Conservation (phyloP, 2,888 invertebrate species). For the Stegana nigrithorax region DNA sequence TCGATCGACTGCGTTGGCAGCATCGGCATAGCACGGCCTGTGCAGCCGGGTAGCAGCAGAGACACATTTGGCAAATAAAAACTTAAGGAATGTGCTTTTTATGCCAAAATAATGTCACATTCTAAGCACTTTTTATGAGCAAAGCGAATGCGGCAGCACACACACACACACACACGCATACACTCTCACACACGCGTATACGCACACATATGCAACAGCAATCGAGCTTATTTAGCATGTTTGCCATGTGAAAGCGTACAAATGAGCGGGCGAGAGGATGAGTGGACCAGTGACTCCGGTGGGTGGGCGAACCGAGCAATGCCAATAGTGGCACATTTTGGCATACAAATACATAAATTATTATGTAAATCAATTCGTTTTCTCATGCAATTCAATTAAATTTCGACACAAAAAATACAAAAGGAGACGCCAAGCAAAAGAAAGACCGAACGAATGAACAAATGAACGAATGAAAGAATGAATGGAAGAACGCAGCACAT, state of each 20-base stretch:
- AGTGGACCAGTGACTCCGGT: no score
- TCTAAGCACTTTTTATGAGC: conserved; percentile 20
- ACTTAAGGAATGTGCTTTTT: conserved; percentile 21
- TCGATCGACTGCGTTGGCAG: not conserved
- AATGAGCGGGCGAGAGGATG: no score
- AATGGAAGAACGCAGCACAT: not conserved
- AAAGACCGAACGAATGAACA: conserved; percentile 1
- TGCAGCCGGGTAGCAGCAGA: not conserved
- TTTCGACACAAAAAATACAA: conserved; percentile 35
- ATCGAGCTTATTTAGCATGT: no score
- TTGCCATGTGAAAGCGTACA: no score
- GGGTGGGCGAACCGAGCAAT: not conserved
- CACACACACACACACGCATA: not conserved
- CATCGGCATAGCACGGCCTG: not conserved
- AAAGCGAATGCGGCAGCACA: not conserved
- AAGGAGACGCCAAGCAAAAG: not conserved
- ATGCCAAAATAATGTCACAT: conserved; percentile 23
- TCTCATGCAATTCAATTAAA: conserved; percentile 54
- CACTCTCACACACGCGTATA: conserved; percentile 3
- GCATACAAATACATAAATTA: conserved; percentile 35
- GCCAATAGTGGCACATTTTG: conserved; percentile 18
- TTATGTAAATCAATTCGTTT: conserved; percentile 42
- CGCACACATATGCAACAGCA: not conserved
- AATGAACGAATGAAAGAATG: not conserved
- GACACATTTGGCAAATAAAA: conserved; percentile 11